A percentile compares a stretch with the other conserved stretches of the same genome.
Conservation (phyloP, 2,113 vertebrate species). For the Athene cunicularia region DNA sequence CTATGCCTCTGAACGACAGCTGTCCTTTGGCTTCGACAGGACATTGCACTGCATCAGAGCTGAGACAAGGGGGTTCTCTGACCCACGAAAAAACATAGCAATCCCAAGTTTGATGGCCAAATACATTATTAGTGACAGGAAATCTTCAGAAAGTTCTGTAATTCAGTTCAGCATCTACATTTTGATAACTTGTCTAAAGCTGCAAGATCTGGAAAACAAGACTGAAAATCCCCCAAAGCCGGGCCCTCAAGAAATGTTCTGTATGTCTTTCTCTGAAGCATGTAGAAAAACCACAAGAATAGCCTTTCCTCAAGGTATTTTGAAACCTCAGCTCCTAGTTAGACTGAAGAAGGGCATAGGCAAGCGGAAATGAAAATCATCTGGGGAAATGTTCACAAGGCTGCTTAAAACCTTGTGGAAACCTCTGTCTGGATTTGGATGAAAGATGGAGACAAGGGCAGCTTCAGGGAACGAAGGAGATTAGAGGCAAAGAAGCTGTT, state of each 20-base stretch:
- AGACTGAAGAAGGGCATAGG: not conserved
- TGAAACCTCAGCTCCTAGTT: not conserved
- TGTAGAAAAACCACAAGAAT: not conserved
- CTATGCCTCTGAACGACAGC: not conserved
- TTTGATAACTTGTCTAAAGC: not conserved
- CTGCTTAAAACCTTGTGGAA: not conserved
- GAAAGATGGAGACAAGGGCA: not conserved
- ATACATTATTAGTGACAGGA: not conserved
- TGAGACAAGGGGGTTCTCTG: not conserved
- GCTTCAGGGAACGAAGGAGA: not conserved
- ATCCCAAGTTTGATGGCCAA: not conserved
- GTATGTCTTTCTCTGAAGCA: not conserved
- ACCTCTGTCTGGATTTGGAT: not conserved
- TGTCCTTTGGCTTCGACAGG: not conserved
- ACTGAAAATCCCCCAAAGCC: not conserved
- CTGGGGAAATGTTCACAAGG: not conserved
- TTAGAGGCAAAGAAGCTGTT: not conserved
- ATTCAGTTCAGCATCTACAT: not conserved
- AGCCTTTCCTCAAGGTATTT: not conserved
- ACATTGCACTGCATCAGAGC: not conserved
- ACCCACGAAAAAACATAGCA: not conserved
- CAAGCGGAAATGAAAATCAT: slow-evolving; percentile 11
- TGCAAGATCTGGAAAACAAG: not conserved
- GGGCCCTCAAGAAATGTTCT: not conserved
- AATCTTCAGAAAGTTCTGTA: not conserved